A percentile compares a stretch with the other conserved stretches of the same genome.
phyloP scores from a whole-genome alignment of 2,113 vertebrate genomes.

The Rissa tridactyla region DNA sequence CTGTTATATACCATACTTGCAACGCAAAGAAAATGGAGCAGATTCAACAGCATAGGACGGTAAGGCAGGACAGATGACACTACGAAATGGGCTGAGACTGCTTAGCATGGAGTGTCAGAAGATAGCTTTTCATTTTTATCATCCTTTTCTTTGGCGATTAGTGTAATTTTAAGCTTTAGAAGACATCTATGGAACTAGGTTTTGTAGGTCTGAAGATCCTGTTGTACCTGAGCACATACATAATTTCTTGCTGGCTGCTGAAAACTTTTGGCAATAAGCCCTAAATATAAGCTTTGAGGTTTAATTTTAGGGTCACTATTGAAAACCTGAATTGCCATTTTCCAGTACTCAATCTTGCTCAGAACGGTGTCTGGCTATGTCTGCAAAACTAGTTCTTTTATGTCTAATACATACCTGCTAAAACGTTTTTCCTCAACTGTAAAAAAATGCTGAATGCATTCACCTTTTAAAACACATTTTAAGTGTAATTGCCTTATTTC shows the following conservation, averaged over 20 bases:
- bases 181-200: background rate
- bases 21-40: background rate
- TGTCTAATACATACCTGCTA: background rate
- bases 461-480: background rate
- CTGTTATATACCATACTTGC: background rate
- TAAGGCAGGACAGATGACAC: background rate
- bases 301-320: background rate
- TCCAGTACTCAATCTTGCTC: background rate
- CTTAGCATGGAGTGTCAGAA: background rate
- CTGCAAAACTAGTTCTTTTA: background rate
- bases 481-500: background rate
- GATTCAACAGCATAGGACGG: background rate
- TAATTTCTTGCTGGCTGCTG: background rate
- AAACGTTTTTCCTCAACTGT: background rate
- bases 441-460: background rate
- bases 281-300: background rate
- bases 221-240: background rate
- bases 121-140: background rate
- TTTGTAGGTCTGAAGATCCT: background rate
- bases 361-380: background rate
- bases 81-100: background rate
- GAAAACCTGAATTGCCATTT: background rate
- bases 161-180: background rate
- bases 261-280: background rate
- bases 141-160: background rate